These are phyloP conservation scores for Denticeps clupeoides DNA, from an alignment of 2,797 vertebrate species.

Conservation along the genomic window DNA sequence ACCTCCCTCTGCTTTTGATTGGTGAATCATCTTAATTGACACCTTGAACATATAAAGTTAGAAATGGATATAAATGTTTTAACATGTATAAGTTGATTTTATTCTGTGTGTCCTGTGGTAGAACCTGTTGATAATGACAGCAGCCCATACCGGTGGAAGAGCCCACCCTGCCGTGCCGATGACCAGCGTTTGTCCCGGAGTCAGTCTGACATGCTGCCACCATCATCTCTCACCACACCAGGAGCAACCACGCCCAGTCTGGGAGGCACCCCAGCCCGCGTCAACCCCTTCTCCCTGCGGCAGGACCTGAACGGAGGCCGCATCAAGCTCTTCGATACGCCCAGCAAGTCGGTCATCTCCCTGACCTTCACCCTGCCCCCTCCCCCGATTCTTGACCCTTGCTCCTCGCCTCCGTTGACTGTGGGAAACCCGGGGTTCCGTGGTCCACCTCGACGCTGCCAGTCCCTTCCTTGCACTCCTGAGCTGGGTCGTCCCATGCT, in stretches of 20 bases:
- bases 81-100: no score
- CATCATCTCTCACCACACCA: slow-evolving; percentile 7
- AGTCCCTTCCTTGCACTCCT: slow-evolving; percentile 64
- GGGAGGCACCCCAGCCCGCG: slow-evolving; percentile 48
- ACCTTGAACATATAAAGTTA: no score
- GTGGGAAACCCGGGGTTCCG: slow-evolving; percentile 24
- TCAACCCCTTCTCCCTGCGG: slow-evolving; percentile 76
- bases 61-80: no score
- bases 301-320: slow-evolving; percentile 72
- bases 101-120: slow-evolving; percentile 12
- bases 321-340: slow-evolving; percentile 72
- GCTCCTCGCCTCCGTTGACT: slow-evolving; percentile 42
- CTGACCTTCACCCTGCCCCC: slow-evolving; percentile 61
- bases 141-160: slow-evolving; percentile 48
- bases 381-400: slow-evolving; percentile 24
- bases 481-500: slow-evolving; percentile 48
- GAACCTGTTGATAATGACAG: slow-evolving; percentile 31
- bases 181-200: slow-evolving; percentile 62
- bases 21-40: no score
- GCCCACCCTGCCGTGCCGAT: slow-evolving; percentile 43
- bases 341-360: slow-evolving; percentile 65
- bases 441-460: slow-evolving; percentile 52
- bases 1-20: no score
- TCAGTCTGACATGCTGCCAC: slow-evolving; percentile 62
- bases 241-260: slow-evolving; percentile 23